Conservation (phyloP, 2,113 vertebrate genomes). For the Halcyon senegalensis region DNA sequence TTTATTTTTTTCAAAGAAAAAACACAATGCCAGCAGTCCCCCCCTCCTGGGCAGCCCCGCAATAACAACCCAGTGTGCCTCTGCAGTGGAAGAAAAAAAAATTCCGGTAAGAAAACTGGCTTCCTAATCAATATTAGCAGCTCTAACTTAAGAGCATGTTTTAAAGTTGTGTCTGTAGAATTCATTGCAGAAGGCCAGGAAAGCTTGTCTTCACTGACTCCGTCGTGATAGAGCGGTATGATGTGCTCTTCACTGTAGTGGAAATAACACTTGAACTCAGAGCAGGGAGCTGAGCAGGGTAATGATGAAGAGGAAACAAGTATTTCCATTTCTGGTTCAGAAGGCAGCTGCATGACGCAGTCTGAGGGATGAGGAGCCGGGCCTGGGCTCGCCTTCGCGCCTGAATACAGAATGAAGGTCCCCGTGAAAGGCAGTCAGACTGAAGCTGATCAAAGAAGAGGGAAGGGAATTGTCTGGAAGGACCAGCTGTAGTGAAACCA, state of each 20-base stretch:
- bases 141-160: neutral
- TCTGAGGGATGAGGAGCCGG: neutral
- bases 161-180: neutral
- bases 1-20: constrained; percentile 73
- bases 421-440: neutral
- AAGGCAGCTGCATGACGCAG: neutral
- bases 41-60: constrained; percentile 69
- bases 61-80: constrained; percentile 75
- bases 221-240: neutral
- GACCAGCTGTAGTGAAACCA: neutral
- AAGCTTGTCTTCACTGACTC: neutral
- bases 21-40: constrained; percentile 71
- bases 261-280: neutral
- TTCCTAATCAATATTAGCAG: neutral
- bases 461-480: neutral
- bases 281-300: neutral
- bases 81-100: constrained; percentile 77
- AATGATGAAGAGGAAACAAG: neutral
- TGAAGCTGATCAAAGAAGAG: neutral
- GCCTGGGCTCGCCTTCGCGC: neutral
- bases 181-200: neutral
- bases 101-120: constrained; percentile 66
- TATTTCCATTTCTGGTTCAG: neutral
- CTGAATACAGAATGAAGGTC: neutral
- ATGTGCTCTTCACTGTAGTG: neutral